Evolutionary conservation across 2,888 invertebrate species (phyloP), one percentile per base, ranked within the genome.

Genomic region (Oxytorus armatus): DNA sequence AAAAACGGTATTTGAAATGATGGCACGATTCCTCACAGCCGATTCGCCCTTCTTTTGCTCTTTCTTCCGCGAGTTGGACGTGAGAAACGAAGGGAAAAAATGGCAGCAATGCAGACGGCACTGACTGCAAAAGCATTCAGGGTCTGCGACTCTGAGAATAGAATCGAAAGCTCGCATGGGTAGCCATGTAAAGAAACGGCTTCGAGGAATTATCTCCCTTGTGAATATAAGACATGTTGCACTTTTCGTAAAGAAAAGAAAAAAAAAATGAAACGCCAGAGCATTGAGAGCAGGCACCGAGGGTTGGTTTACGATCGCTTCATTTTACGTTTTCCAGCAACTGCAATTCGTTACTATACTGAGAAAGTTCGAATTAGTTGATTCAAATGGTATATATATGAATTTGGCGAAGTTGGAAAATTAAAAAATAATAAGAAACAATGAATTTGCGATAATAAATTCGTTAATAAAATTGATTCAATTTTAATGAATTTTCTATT

Each of bases 121-220:
- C 25, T 16, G 18, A 42, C 33, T 39, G 23, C 39, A 3, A 16
- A 5, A 49, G 44, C 10, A 11, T 36, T n/a, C 49, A 3, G 11
- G 16, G 3, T 1, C 11, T 0, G 18, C 11, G 16, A 18, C 18
- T 73, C 73, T 42, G 36, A 63, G 42, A 73, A 73, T 73, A 73
- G 63, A 73, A 63, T 49, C 8, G 14, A 36, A 53, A 42, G 63
- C 63, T 63, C 44, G 53, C 63, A 63, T 53, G 25, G 42, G 63
- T 25, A 29, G 53, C 53, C 70, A 51, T 53, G 51, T 42, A 29
- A 47, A 69, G 25, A 44, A 7, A 44, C 55, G 49, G 25, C 73
- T 63, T 73, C 73, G 73, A 33, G 53, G 73, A 73, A 73, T 73
- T 63, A 63, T 73, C 73, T 49, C 25, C 11, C 61, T 29, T 63